These are phyloP conservation scores for Suricata suricatta DNA, from an alignment of 2,113 vertebrate genomes.

Conservation along the genomic window DNA sequence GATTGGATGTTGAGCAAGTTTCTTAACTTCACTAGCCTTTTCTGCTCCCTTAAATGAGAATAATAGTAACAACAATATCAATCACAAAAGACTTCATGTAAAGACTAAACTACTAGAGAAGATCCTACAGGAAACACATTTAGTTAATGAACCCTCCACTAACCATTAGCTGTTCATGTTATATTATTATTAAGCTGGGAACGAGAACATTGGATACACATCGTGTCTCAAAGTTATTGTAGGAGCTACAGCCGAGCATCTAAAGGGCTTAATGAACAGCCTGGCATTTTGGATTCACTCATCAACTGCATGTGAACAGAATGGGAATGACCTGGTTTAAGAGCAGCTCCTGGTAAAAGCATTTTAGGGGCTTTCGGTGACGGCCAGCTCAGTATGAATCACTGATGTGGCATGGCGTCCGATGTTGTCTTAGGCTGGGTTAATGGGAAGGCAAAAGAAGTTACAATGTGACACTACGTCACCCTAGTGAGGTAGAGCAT, in stretches of 20 bases:
- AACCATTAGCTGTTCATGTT: neutral
- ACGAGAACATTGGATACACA: neutral
- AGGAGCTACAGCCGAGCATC: neutral
- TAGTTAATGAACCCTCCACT: neutral
- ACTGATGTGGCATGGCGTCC: neutral
- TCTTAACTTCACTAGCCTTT: neutral
- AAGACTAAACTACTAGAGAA: neutral
- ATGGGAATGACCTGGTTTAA: neutral
- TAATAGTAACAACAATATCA: too few relatives aligned
- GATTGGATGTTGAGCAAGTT: neutral
- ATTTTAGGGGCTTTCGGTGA: neutral
- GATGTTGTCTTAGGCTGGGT: neutral
- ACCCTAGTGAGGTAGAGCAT: neutral
- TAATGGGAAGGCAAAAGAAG: neutral
- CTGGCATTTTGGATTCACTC: neutral
- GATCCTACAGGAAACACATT: neutral
- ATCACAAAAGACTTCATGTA: neutral
- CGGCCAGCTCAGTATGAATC: neutral
- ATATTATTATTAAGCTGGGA: neutral
- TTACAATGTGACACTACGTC: accelerated
- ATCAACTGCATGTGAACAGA: neutral
- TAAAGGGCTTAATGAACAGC: neutral
- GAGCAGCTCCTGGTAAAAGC: neutral
- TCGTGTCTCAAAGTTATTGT: neutral
- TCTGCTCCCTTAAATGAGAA: neutral